phyloP scores from a whole-genome alignment of 2,888 invertebrate genomes.

The Cryptus armator region DNA sequence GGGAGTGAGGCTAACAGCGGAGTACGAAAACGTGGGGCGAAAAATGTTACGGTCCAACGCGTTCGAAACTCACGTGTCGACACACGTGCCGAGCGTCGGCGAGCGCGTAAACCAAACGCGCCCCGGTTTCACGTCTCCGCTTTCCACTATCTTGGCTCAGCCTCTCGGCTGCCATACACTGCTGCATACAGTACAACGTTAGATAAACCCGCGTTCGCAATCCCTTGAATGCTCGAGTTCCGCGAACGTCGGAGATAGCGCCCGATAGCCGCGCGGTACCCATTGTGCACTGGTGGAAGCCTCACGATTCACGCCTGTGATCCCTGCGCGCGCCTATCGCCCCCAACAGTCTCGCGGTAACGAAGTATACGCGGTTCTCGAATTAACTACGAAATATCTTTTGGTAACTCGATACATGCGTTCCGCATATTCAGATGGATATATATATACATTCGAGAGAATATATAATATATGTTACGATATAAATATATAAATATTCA shows the following conservation, averaged over 20 bases:
- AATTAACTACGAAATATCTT: background rate
- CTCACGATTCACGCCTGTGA: constrained; percentile 75
- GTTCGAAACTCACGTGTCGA: constrained; percentile 82
- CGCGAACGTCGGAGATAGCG: background rate
- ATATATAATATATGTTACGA: background rate
- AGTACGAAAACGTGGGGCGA: constrained; percentile 68
- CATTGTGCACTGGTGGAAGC: constrained; percentile 28
- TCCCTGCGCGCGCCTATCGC: constrained; percentile 21
- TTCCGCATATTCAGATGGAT: background rate
- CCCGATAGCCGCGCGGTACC: background rate
- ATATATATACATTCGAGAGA: background rate
- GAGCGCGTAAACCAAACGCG: constrained; percentile 30
- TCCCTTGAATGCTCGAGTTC: background rate
- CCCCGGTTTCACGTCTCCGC: constrained; percentile 8
- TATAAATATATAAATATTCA: background rate
- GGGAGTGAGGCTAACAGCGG: constrained; percentile 56
- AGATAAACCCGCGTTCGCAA: background rate
- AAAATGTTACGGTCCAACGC: constrained; percentile 82
- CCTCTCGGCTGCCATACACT: background rate
- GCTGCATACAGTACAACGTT: background rate
- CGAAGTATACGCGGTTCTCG: constrained; percentile 9
- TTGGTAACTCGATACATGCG: too few relatives aligned
- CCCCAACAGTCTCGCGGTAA: background rate
- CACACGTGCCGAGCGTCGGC: constrained; percentile 81
- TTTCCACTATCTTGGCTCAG: constrained; percentile 61